Base-by-base conservation (phyloP, 2,113 vertebrate genomes). In the Tachysurus vachellii region DNA sequence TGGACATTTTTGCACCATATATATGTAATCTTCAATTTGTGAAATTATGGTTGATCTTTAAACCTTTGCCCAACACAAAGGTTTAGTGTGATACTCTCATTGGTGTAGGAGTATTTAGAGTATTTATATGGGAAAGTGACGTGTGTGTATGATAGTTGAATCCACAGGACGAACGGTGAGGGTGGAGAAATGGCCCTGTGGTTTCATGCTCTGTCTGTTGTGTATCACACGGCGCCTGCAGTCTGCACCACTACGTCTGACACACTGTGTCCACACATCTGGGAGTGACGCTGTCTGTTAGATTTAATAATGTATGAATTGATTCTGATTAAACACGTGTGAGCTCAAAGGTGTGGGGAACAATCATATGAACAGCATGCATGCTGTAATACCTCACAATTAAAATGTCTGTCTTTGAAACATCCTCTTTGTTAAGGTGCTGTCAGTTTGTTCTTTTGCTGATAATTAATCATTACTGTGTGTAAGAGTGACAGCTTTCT, bases 201-300 rank as follows among this genome's bases (percentile, higher is more conserved):
- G 90, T 92, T 92, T 92, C 87, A 90, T 68, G 86, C 88, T 88
- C 87, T 47, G 86, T 80, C 80, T 77, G 79, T 44, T 28, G 85
- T 84, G 88, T 88, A 83, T 88, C 86, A 86, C 82, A 66, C 62
- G 88, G 88, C 88, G 87, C 87, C 90, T 86, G 68, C 14, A 66
- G 90, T 90, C 90, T 87, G 86, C 62, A 53, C 85, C 73, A 80
- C 31, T 84, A 47, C 26, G 82, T 66, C 59, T 66, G 57, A 88
- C 36, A 85, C 66, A 77, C 88, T 89, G 82, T 54, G 31, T 70
- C 54, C 14, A 66, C 13, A 80, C 61, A 56, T 66, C 86, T 62
- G 50, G 82, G 77, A 84, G 82, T 47, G 77, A 80, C 86, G 77
- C 83, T 44, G 77, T 90, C 56, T 87, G 59, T 81, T 70, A 61